Conservation (phyloP, 2,888 invertebrate genomes). For the Ferdinandea cuprea region DNA sequence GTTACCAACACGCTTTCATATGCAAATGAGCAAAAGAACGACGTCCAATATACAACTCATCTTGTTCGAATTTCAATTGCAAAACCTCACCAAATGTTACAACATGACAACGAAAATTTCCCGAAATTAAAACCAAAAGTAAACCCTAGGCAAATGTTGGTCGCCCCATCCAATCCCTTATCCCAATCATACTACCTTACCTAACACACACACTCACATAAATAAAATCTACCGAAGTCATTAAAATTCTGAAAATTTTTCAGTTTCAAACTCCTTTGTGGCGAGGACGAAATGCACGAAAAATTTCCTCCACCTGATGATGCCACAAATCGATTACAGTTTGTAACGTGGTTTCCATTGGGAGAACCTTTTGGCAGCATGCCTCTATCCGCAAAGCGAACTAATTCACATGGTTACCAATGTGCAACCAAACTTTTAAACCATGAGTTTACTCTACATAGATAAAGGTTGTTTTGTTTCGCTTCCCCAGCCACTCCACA, state of each 20-base stretch:
- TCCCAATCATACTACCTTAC: background rate
- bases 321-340: constrained; percentile 72
- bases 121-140: constrained; percentile 70
- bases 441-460: constrained; percentile 56
- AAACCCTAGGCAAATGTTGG: constrained; percentile 36
- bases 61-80: constrained; percentile 50
- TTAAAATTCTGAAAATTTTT: constrained; percentile 59
- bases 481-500: background rate
- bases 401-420: constrained; percentile 42
- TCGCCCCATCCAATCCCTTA: background rate
- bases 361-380: constrained; percentile 37
- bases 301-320: constrained; percentile 54
- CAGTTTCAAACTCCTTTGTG: constrained; percentile 34
- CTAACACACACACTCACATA: constrained; percentile 8
- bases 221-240: constrained; percentile 45
- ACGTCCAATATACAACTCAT: constrained; percentile 37
- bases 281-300: constrained; percentile 22
- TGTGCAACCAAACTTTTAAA: constrained; percentile 39
- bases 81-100: constrained; percentile 62
- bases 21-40: constrained; percentile 44
- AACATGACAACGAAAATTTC: constrained; percentile 56
- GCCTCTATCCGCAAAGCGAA: constrained; percentile 52
- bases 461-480: constrained; percentile 23
- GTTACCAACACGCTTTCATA: constrained; percentile 45
- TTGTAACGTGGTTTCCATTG: constrained; percentile 59